Conservation (phyloP, 2,113 vertebrate species). For the Sylvietta virens region DNA sequence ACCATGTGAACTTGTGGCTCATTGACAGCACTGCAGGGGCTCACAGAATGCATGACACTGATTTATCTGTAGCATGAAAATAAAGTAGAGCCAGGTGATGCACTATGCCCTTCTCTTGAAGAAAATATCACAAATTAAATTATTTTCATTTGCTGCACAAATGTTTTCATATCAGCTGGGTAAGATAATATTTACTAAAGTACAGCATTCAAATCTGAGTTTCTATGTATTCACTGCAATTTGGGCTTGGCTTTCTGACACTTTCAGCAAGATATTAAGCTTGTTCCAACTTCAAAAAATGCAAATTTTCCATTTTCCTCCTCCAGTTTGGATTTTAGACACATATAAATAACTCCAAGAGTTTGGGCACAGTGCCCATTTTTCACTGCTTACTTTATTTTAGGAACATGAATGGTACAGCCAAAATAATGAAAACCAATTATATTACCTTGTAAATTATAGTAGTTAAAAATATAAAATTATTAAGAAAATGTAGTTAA, state of each 20-base stretch:
- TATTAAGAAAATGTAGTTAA: neutral
- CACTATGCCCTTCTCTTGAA: neutral
- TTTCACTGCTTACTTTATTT: neutral
- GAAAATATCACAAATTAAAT: neutral
- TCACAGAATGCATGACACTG: neutral
- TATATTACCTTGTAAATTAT: neutral
- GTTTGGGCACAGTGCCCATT: neutral
- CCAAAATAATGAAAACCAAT: neutral
- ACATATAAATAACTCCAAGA: neutral
- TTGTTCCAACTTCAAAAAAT: neutral
- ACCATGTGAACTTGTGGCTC: neutral
- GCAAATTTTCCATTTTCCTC: neutral
- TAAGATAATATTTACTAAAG: neutral
- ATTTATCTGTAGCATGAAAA: neutral
- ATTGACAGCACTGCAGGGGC: neutral
- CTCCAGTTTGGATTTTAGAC: neutral
- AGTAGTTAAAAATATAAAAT: neutral
- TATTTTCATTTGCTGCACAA: neutral
- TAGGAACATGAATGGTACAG: neutral
- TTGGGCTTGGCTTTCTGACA: neutral
- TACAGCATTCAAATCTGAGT: neutral
- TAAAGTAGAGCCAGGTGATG: neutral
- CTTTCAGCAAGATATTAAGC: neutral
- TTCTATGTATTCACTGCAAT: neutral
- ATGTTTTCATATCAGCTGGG: neutral